Conservation (phyloP, 1,140 invertebrate genomes). For the Berghia stephanieae region DNA sequence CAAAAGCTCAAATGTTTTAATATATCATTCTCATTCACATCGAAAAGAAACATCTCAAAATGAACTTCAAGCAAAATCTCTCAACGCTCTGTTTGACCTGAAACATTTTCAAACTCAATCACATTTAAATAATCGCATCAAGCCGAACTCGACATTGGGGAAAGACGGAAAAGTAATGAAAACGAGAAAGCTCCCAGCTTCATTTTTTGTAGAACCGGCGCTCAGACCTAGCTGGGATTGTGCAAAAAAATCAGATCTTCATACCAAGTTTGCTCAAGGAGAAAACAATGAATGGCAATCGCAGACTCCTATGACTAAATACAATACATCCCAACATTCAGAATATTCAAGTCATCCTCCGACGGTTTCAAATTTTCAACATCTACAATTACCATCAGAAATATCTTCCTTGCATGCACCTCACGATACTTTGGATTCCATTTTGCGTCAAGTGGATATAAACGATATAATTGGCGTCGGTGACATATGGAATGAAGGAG, state of each 20-base stretch:
- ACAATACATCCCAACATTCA: conserved; percentile 11
- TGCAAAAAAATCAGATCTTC: background rate
- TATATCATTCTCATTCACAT: conserved; percentile 20
- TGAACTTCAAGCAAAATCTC: conserved; percentile 57
- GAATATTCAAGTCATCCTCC: background rate
- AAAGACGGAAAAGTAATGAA: conserved; percentile 44
- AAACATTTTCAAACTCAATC: conserved; percentile 44
- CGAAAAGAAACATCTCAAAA: conserved; percentile 51
- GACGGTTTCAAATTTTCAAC: background rate
- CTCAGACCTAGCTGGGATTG: background rate
- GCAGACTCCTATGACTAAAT: background rate
- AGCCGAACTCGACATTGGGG: background rate
- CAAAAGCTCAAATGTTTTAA: background rate
- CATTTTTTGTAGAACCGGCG: conserved; percentile 57
- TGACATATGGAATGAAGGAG: conserved; percentile 38
- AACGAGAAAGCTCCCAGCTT: conserved; percentile 56
- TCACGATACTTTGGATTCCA: conserved; percentile 47
- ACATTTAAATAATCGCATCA: background rate
- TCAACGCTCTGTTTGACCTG: conserved; percentile 61
- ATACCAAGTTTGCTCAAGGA: background rate
- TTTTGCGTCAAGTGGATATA: conserved; percentile 46
- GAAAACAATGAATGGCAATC: background rate
- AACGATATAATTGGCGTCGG: conserved; percentile 44
- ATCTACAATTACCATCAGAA: conserved; percentile 14
- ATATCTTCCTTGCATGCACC: conserved; percentile 33